Conservation (phyloP, 1,140 invertebrate genomes). For the Epicauta chinensis region DNA sequence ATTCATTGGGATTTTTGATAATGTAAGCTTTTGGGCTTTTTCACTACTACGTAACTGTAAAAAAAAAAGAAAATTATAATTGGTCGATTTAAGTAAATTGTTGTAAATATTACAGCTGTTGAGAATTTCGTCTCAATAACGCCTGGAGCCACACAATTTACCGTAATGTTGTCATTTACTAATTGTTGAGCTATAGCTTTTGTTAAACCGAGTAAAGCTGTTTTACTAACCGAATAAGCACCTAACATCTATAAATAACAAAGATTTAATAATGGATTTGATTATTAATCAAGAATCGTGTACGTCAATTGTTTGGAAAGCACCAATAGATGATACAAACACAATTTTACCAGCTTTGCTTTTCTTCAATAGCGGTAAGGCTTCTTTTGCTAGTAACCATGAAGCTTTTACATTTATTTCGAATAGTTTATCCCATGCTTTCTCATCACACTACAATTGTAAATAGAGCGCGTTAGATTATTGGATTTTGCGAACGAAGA, state of each 20-base stretch:
- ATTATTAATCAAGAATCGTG: neutral
- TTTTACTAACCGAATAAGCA: conserved; percentile 92
- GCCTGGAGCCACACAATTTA: conserved; percentile 91
- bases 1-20: conserved; percentile 16
- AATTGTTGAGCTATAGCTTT: conserved; percentile 74
- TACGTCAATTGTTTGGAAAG: too few species aligned
- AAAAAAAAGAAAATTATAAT: too few species aligned
- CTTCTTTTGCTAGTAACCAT: conserved; percentile 83
- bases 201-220: conserved; percentile 79
- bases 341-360: conserved; percentile 46
- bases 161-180: conserved; percentile 73
- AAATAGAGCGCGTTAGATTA: too few species aligned
- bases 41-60: too few species aligned
- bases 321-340: too few species aligned
- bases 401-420: conserved; percentile 90
- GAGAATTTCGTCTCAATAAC: conserved; percentile 90
- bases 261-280: too few species aligned
- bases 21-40: too few species aligned
- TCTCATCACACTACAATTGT: conserved; percentile 60
- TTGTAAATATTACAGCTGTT: conserved; percentile 53
- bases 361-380: conserved; percentile 73
- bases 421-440: conserved; percentile 92
- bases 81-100: neutral
- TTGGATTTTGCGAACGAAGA: neutral
- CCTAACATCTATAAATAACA: conserved; percentile 69